Conservation (phyloP, 2,113 vertebrate species). For the Zapornia atra region DNA sequence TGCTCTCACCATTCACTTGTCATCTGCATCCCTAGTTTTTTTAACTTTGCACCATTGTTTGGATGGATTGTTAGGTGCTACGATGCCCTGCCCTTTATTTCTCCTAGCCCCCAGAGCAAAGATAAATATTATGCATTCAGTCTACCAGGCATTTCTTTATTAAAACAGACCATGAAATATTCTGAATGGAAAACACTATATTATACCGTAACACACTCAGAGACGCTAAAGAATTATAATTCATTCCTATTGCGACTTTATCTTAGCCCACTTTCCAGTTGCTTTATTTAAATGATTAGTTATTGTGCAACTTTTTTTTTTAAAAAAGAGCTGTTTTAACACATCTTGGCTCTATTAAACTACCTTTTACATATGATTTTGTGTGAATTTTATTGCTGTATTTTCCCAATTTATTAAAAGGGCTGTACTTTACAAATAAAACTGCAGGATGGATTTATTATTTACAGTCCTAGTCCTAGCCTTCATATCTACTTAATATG, state of each 20-base stretch:
- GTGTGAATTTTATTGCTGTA: conserved; percentile 67
- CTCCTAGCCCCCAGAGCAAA: background rate
- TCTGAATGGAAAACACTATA: conserved; percentile 31
- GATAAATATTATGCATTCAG: background rate
- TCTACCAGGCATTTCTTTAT: conserved; percentile 24
- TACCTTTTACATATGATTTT: conserved; percentile 60
- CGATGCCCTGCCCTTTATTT: background rate
- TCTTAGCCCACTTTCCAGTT: conserved; percentile 23
- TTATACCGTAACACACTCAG: background rate
- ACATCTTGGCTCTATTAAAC: conserved; percentile 9
- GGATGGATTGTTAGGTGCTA: background rate
- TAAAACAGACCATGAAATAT: background rate
- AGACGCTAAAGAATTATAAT: conserved; percentile 29
- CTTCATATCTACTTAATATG: conserved; percentile 78
- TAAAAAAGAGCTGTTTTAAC: background rate
- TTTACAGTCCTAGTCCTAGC: conserved; percentile 65
- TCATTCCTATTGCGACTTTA: background rate
- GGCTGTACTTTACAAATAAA: conserved; percentile 68
- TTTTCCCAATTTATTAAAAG: conserved; percentile 76
- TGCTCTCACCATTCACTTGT: background rate
- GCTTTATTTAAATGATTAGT: conserved; percentile 45
- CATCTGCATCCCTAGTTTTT: background rate
- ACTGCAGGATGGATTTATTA: conserved; percentile 70
- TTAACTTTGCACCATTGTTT: background rate
- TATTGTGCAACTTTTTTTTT: background rate